phyloP scores from a whole-genome alignment of 2,797 vertebrate species.

The Lophura swinhoii region DNA sequence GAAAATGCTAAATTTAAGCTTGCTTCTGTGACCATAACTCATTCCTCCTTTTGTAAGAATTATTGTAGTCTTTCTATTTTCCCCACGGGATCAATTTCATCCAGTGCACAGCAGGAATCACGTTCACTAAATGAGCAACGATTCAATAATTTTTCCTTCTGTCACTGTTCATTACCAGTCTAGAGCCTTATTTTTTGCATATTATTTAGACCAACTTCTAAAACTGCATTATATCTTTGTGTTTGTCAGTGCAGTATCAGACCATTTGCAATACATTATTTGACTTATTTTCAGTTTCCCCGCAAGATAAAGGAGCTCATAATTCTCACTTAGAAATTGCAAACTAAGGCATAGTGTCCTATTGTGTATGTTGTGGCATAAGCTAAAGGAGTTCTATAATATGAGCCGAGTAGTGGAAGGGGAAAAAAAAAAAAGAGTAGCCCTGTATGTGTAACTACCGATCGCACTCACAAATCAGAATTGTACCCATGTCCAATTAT shows the following conservation, averaged over 20 bases:
- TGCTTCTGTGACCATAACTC: not conserved
- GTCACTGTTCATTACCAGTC: slow-evolving; percentile 52
- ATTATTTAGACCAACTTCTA: slow-evolving; percentile 19
- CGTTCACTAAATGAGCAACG: slow-evolving; percentile 32
- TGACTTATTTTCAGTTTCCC: slow-evolving; percentile 6
- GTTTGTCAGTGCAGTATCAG: not conserved
- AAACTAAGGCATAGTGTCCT: not conserved
- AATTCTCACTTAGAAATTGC: not conserved
- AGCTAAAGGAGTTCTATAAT: not conserved
- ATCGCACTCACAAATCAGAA: not conserved
- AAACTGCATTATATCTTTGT: not conserved
- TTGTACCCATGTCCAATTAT: not conserved
- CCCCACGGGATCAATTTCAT: slow-evolving; percentile 39
- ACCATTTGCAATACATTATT: not conserved
- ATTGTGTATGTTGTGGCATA: not conserved
- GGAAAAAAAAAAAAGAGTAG: not conserved
- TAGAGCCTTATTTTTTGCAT: slow-evolving; percentile 34
- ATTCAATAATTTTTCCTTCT: slow-evolving; percentile 63
- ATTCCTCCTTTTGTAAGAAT: slow-evolving; percentile 30
- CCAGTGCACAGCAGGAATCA: slow-evolving; percentile 31
- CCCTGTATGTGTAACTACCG: not conserved
- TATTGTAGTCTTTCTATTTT: slow-evolving; percentile 34
- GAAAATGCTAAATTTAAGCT: slow-evolving; percentile 22
- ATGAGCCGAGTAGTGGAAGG: not conserved
- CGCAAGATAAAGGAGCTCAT: not conserved